These are phyloP conservation scores for Drosophila kepulauana DNA, from an alignment of 1,140 invertebrate species.

Conservation along the genomic window DNA sequence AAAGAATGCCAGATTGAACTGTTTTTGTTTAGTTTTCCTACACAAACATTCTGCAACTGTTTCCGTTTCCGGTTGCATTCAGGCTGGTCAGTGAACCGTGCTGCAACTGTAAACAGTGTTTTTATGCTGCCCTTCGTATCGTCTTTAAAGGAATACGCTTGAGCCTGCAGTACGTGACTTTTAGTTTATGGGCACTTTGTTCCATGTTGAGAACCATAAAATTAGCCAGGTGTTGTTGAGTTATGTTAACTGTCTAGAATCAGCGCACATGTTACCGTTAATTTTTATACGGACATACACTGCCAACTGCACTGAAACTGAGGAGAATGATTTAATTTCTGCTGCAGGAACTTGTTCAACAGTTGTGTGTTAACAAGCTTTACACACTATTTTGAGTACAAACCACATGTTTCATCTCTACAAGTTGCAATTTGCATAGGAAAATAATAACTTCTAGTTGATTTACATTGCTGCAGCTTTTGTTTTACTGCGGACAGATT, in stretches of 20 bases:
- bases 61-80: conserved; percentile 20
- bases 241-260: conserved; percentile 50
- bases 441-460: conserved; percentile 1
- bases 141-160: no score
- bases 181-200: conserved; percentile 44
- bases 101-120: conserved; percentile 40
- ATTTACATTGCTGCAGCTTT: neutral
- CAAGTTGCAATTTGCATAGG: conserved; percentile 38
- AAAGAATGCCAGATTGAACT: neutral
- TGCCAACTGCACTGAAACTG: conserved; percentile 16
- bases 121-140: neutral
- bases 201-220: conserved; percentile 64
- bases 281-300: conserved; percentile 30
- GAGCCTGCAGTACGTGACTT: neutral
- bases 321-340: conserved; percentile 64
- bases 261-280: conserved; percentile 64
- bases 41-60: neutral
- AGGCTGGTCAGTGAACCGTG: conserved; percentile 58
- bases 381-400: neutral
- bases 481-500: neutral
- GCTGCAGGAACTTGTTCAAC: conserved; percentile 42
- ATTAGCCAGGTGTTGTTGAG: conserved; percentile 55
- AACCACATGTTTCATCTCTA: conserved; percentile 25
- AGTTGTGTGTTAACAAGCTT: conserved; percentile 50
- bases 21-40: neutral